Base-by-base conservation (phyloP, 92 coral and sea anemone species). In the Phymanthus crucifer region DNA sequence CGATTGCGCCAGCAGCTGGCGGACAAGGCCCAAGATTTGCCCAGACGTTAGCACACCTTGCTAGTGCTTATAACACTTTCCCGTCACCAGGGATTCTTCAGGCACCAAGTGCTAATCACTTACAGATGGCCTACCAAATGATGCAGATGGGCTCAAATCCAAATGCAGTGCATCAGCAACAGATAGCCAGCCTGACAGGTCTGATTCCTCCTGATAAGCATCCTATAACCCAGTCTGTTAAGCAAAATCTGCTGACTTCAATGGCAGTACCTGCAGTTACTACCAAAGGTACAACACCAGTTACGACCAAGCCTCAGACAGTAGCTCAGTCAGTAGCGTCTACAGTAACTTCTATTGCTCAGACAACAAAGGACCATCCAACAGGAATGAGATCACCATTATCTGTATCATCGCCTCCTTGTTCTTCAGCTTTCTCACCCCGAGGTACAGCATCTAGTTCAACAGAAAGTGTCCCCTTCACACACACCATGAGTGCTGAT, bases 1-100 rank as follows among this genome's bases (percentile, higher is more conserved):
- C 99, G 12, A 96, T 96, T 65, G 97, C 97, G 18, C 97, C 97
- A 27, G 97, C 97, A 78, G 92, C 99, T n/a, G 87, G 94, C n/a
- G 98, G 90, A 18, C 77, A 89, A 38, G 80, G 77, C 3, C 88
- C 93, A 70, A 79, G 98, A 73, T 96, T 90, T 79, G 90, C 99
- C 0, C 99, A 96, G 80, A 91, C 97, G 4, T 73, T 96, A 82
- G 94, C 94, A 48, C 97, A 93, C 83, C 84, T 96, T 81, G 99
- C 97, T 17, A 96, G 93, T 85, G 97, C 94, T 11, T 96, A 96
- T 84, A 85, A 92, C 54, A 90, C 96, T 18, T 96, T 90, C 79
- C 82, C 92, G 48, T 87, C 93, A 7, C 76, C 83, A 29, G 88
- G 90, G n/a, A 75, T 89, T n/a, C 85, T 84, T 14, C 89, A 73